Base-by-base conservation (phyloP, 2,888 invertebrate species). In the Campopleginae sp. region DNA sequence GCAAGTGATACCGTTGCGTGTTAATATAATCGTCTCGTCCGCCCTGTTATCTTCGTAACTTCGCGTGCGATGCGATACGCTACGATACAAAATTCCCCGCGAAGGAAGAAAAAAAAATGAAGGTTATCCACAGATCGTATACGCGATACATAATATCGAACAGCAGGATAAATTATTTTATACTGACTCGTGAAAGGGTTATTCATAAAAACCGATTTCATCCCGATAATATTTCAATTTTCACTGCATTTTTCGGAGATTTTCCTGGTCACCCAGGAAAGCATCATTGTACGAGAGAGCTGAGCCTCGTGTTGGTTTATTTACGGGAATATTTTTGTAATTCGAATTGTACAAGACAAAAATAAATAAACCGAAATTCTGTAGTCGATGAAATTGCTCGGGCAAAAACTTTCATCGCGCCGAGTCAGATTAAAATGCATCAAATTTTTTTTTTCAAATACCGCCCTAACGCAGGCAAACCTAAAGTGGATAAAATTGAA, bases 1-100 rank as follows among this genome's bases (percentile, higher is more conserved):
- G 38, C 23, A 77, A 77, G 77, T 66, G 68, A 83, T 61, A 65
- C 61, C 84, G 81, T 86, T 75, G 81, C 84, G 84, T 86, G 86
- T 48, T 74, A 72, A 81, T 81, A 65, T 65, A 61, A 58, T 70
- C 70, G 51, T 51, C 19, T 42, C 78, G 78, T 66, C 61, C 80
- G 65, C 44, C 51, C 38, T 72, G 38, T 61, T 74, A 65, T 85
- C 77, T 68, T 61, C 66, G 68, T 61, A 72, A 71, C 80, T 86
- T 84, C 83, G 82, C 80, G 74, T 78, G 79, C 51, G 79, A 70
- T 74, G 78, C 58, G 83, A 79, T 83, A 68, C 61, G 68, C 17
- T n/a, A 38, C 54, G 74, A 74, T 83, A 61, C 61, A 38, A 79
- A 79, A 79, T 68, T 68, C 38, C 12, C 27, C 48, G 68, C n/a